Evolutionary conservation across 2,797 vertebrate species (phyloP).

Genomic region (Lagodon rhomboides): DNA sequence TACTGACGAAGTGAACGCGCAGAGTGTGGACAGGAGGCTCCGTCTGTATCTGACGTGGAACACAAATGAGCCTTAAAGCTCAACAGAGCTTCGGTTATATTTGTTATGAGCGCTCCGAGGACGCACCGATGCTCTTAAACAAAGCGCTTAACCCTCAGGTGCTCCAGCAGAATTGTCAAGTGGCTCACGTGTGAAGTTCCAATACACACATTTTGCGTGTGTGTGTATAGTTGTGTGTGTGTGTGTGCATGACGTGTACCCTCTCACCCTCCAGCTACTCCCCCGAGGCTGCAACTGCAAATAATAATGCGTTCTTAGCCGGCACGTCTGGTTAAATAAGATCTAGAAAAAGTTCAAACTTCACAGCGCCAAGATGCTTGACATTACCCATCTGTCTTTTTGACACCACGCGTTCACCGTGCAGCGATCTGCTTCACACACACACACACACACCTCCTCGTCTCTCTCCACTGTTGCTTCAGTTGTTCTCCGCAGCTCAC

Average conservation of each 20-base stretch:
- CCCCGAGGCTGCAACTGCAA: constrained; percentile 28
- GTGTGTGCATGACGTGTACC: neutral
- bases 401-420: constrained; percentile 51
- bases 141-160: constrained; percentile 40
- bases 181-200: constrained; percentile 8
- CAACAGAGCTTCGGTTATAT: neutral
- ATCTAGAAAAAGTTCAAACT: constrained; percentile 43
- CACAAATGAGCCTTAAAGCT: neutral
- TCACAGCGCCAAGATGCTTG: constrained; percentile 56
- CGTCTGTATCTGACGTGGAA: no score
- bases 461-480: constrained; percentile 27
- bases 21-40: no score
- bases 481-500: constrained; percentile 9
- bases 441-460: constrained; percentile 16
- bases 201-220: constrained; percentile 15
- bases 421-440: constrained; percentile 33
- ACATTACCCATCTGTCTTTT: constrained; percentile 72
- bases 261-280: neutral
- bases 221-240: constrained; percentile 12
- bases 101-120: neutral
- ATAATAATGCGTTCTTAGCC: constrained; percentile 50
- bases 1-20: no score
- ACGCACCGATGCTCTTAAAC: constrained; percentile 21
- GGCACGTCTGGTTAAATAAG: constrained; percentile 32
- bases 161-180: constrained; percentile 29